Base-by-base conservation (phyloP, 35 echinoderm and acorn worm species). In the Apostichopus parvimensis region DNA sequence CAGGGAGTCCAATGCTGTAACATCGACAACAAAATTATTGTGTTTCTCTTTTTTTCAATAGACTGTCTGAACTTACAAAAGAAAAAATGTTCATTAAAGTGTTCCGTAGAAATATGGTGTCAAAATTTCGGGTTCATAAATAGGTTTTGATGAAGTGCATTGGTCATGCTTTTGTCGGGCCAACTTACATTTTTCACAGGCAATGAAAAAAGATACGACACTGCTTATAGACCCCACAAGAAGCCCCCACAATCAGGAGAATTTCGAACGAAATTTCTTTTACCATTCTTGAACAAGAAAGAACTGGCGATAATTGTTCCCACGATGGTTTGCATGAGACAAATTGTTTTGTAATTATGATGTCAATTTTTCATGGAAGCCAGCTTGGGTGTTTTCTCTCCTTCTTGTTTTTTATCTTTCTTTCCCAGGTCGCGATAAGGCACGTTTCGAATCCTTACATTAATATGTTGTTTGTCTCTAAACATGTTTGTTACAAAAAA, bases 331-430 rank as follows among this genome's bases (percentile, higher is more conserved):
- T 6, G 34, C 17, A 75, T 18, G 71, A 22, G 81, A 84, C 81
- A 84, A 84, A 84, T 84, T 84, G 81, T 84, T 84, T 84, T 84
- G 81, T 54, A 56, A 84, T 82, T 82, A 82, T 68, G 64, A 68
- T 68, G 64, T 68, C 64, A 18, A 68, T 68, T 68, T 68, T 68
- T 68, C 64, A 68, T 68, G 64, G 64, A 68, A 68, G 64, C 18
- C 64, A 68, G 64, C 64, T 68, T 68, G 64, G 64, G 64, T 68
- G 1, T 45, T 45, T 45, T 45, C 34, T 45, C 34, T 45, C 34
- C 34, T 45, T 45, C 64, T 68, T 68, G 64, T 10, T 18, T 68
- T 68, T 68, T 11, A 68, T 18, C 11, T 68, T 11, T 68, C 64
- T 68, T 68, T 18, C 11, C 18, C 8, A 9, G 64, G 64, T 14